phyloP scores from a whole-genome alignment of 2,113 vertebrate species.

The Microcebus ravelobensis region DNA sequence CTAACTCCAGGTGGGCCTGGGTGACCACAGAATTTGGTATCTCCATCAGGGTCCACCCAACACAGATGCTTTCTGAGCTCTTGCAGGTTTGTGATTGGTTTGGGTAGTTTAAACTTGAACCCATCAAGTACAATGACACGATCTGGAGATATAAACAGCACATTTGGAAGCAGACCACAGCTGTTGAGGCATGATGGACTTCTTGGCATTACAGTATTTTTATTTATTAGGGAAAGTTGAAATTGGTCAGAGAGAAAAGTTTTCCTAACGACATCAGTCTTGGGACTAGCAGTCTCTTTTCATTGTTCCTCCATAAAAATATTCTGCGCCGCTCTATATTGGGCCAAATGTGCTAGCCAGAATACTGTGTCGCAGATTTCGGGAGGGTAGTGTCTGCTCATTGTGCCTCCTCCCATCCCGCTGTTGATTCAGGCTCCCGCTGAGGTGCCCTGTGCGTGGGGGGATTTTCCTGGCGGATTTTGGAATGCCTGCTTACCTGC shows the following conservation, averaged over 20 bases:
- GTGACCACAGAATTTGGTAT: background rate
- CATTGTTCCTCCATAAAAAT: background rate
- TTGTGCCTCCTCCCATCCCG: background rate
- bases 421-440: background rate
- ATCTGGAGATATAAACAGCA: background rate
- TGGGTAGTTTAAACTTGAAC: background rate
- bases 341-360: background rate
- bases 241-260: slow-evolving; percentile 33
- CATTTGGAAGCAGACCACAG: background rate
- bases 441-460: rapidly evolving
- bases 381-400: background rate
- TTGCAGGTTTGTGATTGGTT: background rate
- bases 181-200: background rate
- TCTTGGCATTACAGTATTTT: background rate
- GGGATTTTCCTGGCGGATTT: slow-evolving; percentile 53
- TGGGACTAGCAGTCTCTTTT: slow-evolving; percentile 43
- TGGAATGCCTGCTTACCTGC: background rate
- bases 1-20: background rate
- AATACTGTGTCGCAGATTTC: slow-evolving; percentile 6
- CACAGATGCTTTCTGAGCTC: background rate
- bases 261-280: background rate
- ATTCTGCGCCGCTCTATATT: background rate
- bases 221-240: slow-evolving; percentile 56
- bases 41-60: too few species aligned
- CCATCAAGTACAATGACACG: background rate